phyloP scores from a whole-genome alignment of 2,797 vertebrate genomes.

The Alca torda region DNA sequence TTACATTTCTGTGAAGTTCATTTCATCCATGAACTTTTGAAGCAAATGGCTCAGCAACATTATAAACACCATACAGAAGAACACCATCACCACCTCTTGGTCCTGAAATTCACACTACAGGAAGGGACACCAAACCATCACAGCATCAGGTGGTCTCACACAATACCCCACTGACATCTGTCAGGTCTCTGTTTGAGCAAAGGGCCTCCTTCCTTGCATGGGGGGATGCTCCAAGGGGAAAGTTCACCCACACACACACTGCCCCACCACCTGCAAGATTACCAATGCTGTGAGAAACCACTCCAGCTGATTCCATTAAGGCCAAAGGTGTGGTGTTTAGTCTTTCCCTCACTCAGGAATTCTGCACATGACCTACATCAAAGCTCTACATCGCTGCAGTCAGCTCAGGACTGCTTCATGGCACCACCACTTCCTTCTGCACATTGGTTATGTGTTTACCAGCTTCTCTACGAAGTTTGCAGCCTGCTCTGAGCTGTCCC shows the following conservation, averaged over 20 bases:
- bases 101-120: background rate
- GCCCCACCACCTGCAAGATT: background rate
- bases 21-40: background rate
- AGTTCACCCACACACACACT: background rate
- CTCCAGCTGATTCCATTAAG: background rate
- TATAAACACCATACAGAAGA: fast-evolving
- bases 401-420: background rate
- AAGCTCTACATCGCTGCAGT: background rate
- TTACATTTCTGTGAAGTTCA: background rate
- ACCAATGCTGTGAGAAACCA: background rate
- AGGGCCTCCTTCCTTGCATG: background rate
- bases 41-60: background rate
- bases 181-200: background rate
- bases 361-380: background rate
- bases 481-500: background rate
- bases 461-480: background rate
- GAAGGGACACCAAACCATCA: background rate
- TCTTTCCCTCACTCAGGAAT: background rate
- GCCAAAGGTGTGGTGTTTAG: background rate
- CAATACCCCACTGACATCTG: background rate
- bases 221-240: background rate
- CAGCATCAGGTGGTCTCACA: background rate
- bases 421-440: background rate
- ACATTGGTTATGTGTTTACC: fast-evolving
- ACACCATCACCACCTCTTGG: background rate